Evolutionary conservation across 2,797 vertebrate genomes (phyloP).

Genomic region (Spheniscus humboldti): DNA sequence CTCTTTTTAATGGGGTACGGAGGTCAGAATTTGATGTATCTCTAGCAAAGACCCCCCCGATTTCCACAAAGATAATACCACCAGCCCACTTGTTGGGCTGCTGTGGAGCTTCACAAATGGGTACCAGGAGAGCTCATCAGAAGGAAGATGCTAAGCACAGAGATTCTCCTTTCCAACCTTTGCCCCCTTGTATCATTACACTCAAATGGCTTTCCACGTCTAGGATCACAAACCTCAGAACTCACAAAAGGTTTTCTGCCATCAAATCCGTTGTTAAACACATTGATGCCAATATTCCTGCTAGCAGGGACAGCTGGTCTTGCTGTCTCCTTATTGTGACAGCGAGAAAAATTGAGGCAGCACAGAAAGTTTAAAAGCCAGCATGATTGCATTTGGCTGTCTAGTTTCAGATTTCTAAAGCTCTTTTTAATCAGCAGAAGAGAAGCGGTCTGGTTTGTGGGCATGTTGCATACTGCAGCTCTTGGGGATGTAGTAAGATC

Average conservation of each 20-base stretch:
- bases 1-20: neutral
- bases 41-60: neutral
- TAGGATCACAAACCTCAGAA: neutral
- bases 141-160: neutral
- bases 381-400: constrained; percentile 46
- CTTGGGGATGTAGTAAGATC: neutral
- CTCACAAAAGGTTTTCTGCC: constrained; percentile 32
- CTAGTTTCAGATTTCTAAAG: constrained; percentile 50
- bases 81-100: neutral
- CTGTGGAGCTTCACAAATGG: neutral
- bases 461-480: neutral
- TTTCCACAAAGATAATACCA: neutral
- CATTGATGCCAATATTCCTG: constrained; percentile 34
- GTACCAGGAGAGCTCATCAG: neutral
- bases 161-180: neutral
- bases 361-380: constrained; percentile 42
- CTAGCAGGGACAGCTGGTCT: constrained; percentile 57
- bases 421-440: constrained; percentile 35
- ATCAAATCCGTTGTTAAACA: constrained; percentile 20
- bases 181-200: neutral
- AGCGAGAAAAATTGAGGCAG: constrained; percentile 51
- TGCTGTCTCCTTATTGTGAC: constrained; percentile 36
- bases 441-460: neutral
- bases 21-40: neutral
- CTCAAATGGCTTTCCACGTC: neutral